phyloP scores from a whole-genome alignment of 2,888 invertebrate species.

The Idaea biselata region DNA sequence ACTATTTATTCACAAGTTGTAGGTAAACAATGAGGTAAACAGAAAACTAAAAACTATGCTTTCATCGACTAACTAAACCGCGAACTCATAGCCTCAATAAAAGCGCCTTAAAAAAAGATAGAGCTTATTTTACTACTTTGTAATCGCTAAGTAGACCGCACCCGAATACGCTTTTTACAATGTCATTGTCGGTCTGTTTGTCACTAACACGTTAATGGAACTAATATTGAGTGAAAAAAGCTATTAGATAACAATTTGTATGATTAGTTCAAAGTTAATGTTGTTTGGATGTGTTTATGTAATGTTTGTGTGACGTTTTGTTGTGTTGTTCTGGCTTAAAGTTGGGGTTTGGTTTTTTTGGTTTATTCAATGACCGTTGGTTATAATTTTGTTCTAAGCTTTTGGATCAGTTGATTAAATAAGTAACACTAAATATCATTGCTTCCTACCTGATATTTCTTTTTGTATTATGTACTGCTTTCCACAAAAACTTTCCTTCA shows the following conservation, averaged over 20 bases:
- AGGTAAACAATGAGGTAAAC: no score
- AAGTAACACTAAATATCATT: no score
- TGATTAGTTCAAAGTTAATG: slow-evolving; percentile 36
- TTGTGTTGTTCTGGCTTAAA: neutral
- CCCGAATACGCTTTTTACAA: slow-evolving; percentile 33
- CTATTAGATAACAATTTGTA: slow-evolving; percentile 49
- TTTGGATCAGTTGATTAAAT: no score
- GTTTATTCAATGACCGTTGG: no score
- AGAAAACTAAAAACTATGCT: no score
- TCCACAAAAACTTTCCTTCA: no score
- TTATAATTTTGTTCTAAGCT: no score
- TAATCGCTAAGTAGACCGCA: slow-evolving; percentile 11
- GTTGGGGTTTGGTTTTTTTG: neutral
- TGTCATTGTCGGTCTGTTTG: slow-evolving; percentile 42
- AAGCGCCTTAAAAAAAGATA: neutral
- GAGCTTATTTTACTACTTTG: neutral
- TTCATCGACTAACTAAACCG: neutral
- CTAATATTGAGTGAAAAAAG: slow-evolving; percentile 44
- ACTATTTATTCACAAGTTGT: no score
- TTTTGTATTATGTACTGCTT: no score
- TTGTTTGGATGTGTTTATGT: slow-evolving; percentile 13
- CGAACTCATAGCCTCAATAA: neutral
- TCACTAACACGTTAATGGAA: slow-evolving; percentile 49
- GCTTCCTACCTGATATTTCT: no score
- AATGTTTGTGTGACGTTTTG: neutral